Base-by-base conservation (phyloP, 2,888 invertebrate species). In the Cosmorhoe ocellata region DNA sequence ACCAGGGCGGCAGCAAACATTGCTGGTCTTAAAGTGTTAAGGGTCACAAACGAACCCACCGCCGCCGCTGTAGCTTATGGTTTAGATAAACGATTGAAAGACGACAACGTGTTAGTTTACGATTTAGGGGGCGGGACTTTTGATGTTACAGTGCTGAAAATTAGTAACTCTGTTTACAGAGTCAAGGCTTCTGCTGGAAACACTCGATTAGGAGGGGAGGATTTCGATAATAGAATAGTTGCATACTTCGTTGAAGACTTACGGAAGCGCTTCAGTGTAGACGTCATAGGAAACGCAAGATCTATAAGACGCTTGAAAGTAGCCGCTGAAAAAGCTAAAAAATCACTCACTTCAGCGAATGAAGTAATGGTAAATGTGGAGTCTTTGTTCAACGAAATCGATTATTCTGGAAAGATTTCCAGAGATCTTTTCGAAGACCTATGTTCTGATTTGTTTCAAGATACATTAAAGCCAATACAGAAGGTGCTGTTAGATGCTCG, bases 111-210 rank as follows among this genome's bases (percentile, higher is more conserved):
- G 1, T 46, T 84, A 1, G 66, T 87, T 3, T 87, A 79, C 53
- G 85, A 87, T 57, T 51, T 87, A 24, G 86, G 86, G 2, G 86
- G 85, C 0, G 84, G 84, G 1, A 84, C 81, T 32, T 74, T 84
- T 3, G 83, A 86, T 33, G 83, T 84, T 22, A 80, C 85, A 6
- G 57, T 86, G 8, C 31, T 87, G 1, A 74, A 63, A 3, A 75
- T 84, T 9, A 68, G 63, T 0, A 67, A 74, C 11, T 74, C 74
- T 0, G 58, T 79, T 0, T 85, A 76, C 14, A 71, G 82, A 61
- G 85, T 87, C 0, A 82, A 74, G 46, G 67, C 81, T 0, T 82
- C 81, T 0, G 71, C 78, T 0, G 83, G 84, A 0, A 79, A 78
- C 33, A 74, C 77, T 0, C 64, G 74, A 12, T 53, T 85, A 0